phyloP scores from a whole-genome alignment of 2,113 vertebrate species.

The Rostratula benghalensis region DNA sequence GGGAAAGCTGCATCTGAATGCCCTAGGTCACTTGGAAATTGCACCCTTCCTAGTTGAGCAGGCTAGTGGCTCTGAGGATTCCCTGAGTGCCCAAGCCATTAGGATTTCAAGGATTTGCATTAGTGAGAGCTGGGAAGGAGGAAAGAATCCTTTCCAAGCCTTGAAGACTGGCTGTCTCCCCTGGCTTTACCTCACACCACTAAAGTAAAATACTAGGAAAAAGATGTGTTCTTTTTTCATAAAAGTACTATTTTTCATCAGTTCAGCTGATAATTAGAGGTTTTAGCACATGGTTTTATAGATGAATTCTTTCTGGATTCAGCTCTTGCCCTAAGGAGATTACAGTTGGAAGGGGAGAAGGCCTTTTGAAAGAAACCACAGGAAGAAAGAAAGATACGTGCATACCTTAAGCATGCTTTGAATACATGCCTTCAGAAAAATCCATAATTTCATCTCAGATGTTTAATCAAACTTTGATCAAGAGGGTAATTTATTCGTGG shows the following conservation, averaged over 20 bases:
- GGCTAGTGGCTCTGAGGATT: background rate
- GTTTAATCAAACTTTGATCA: conserved; percentile 27
- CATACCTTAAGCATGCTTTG: conserved; percentile 4
- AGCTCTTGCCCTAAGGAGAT: conserved; percentile 11
- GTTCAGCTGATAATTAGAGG: background rate
- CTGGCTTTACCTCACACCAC: background rate
- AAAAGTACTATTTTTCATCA: background rate
- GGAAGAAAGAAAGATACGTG: background rate
- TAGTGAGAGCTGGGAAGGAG: background rate
- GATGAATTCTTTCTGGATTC: background rate
- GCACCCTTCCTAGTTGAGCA: background rate
- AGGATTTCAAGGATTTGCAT: background rate
- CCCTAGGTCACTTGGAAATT: background rate
- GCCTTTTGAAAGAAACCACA: conserved; percentile 29
- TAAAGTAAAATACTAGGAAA: background rate
- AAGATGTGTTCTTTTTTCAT: background rate
- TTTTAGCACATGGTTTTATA: background rate
- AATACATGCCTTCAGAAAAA: conserved; percentile 32
- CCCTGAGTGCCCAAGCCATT: background rate
- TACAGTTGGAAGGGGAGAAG: background rate
- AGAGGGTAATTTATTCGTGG: background rate
- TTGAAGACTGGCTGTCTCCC: background rate
- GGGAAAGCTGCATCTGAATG: background rate
- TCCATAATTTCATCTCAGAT: background rate
- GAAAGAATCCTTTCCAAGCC: background rate